Evolutionary conservation across 2,113 vertebrate species (phyloP).

Genomic region (Misgurnus mizolepis): DNA sequence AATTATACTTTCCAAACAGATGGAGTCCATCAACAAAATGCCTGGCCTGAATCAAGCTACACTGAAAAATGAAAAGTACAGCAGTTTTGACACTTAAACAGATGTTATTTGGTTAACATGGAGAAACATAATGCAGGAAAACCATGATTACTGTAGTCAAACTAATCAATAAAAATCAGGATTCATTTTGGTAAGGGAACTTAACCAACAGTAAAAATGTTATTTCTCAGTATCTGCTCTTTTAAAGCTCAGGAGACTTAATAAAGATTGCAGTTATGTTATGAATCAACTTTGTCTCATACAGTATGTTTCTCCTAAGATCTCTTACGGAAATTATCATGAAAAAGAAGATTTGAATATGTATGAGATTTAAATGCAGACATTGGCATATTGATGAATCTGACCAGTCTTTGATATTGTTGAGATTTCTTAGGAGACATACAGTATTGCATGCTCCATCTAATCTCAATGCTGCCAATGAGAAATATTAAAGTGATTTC

Average conservation of each 20-base stretch:
- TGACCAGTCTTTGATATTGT: not conserved
- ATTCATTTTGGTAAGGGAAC: no score
- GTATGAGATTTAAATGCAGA: not conserved
- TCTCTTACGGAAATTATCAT: no score
- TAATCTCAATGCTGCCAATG: not conserved
- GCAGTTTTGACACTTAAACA: conserved; percentile 3
- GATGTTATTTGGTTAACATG: not conserved
- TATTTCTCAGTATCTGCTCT: no score
- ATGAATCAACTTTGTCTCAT: no score
- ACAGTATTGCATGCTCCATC: no score
- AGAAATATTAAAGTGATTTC: conserved; percentile 5
- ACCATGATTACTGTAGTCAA: not conserved
- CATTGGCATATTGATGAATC: not conserved
- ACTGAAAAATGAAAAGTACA: conserved; percentile 6
- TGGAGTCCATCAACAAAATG: conserved; percentile 44
- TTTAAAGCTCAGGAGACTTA: no score
- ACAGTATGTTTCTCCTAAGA: no score
- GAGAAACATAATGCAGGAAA: not conserved
- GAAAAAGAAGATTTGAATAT: no score
- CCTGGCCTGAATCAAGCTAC: conserved; percentile 9
- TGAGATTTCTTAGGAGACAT: not conserved
- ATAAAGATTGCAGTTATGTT: no score
- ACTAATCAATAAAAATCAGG: no score
- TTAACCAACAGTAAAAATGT: no score
- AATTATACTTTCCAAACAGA: not conserved